These are phyloP conservation scores for Eidolon dupreanum DNA, from an alignment of 2,797 vertebrate species.

Conservation along the genomic window DNA sequence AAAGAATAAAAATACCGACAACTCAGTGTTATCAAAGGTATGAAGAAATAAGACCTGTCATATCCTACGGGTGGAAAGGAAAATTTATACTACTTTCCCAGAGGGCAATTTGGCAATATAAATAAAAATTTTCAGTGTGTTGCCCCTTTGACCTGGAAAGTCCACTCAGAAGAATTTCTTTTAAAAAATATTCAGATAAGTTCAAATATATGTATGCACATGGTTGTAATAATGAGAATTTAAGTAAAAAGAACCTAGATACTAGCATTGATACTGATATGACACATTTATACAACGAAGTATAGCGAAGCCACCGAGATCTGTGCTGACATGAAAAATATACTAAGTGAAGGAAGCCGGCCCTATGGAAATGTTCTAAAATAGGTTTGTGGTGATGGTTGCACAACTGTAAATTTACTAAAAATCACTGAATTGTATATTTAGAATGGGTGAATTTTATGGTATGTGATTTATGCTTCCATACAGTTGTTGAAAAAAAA, in stretches of 20 bases:
- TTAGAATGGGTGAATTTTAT: not conserved
- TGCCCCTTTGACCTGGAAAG: slow-evolving; percentile 24
- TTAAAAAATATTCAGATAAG: slow-evolving; percentile 46
- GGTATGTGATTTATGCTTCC: not conserved
- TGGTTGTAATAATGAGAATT: not conserved
- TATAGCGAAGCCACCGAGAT: not conserved
- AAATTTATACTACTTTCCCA: slow-evolving; percentile 4
- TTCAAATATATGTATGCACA: not conserved
- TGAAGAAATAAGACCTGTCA: not conserved
- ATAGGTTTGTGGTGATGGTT: not conserved
- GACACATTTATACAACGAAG: not conserved
- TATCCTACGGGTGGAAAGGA: not conserved
- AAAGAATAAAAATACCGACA: slow-evolving; percentile 29
- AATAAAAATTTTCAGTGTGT: not conserved
- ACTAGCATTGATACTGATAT: not conserved
- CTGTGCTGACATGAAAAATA: not conserved
- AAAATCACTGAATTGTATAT: not conserved
- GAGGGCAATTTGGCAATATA: slow-evolving; percentile 35
- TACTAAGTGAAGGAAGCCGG: not conserved
- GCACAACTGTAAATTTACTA: not conserved
- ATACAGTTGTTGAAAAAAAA: not conserved
- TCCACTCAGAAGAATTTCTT: slow-evolving; percentile 22
- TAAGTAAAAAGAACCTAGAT: not conserved
- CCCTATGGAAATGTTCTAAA: not conserved
- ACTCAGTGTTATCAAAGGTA: not conserved